Base-by-base conservation (phyloP, 2,797 vertebrate species). In the Cossypha dichroa region DNA sequence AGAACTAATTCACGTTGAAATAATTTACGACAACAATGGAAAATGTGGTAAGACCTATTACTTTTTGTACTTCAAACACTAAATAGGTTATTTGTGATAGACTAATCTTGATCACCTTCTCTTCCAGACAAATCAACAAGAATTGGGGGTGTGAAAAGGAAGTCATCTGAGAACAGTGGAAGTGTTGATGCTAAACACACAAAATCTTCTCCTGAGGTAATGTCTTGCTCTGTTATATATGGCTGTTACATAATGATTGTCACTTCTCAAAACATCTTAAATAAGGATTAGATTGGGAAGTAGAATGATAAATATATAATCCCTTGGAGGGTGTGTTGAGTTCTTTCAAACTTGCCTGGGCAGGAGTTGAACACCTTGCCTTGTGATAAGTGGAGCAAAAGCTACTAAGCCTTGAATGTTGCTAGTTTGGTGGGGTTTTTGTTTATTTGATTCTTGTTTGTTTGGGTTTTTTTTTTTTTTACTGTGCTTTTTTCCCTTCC, bases 1-100 rank as follows among this genome's bases (percentile, higher is more conserved):
- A 16, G 97, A 98, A 41, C 92, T 98, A 85, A 98, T 98, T 95
- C 98, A 98, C 6, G 98, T 98, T 68, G 97, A 98, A 96, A 97
- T 98, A 77, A 96, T 98, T 36, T 97, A 98, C 51, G 97, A 97
- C 85, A 98, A 96, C 74, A 95, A 96, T 84, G 96, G 97, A 67
- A 97, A 95, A 67, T 97, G 96, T 88, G 98, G 98, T 98, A 97
- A 98, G 98, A 89, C 22, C 25, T 48, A 2, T 48, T 89, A 9
- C 8, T 67, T 29, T 74, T 70, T 67, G 22, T 74, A 11, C 43
- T 85, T 91, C 15, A 38, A 40, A 58, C 5, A 13, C 5, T 6
- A 48, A 58, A 16, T 43, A 54, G 21, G 9, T 5, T 43, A 11
- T 67, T 67, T 85, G 15, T 59, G 29, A 74, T 64, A 52, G 26